Base-by-base conservation (phyloP, 2,888 invertebrate genomes). In the Temnothorax ravouxi region DNA sequence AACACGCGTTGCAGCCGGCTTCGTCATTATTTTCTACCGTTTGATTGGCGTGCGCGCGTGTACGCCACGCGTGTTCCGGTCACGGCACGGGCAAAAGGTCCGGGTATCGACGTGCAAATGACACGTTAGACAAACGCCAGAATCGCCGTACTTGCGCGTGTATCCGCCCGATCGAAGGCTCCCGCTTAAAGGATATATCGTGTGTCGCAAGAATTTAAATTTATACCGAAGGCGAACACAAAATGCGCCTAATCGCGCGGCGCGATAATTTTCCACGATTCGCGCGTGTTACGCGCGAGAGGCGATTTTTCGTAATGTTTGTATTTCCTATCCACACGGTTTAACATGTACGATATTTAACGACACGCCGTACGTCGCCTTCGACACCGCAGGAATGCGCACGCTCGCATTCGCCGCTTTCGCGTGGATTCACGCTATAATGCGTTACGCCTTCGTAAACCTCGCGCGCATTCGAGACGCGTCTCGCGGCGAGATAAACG, bases 401-500 rank as follows among this genome's bases (percentile, higher is more conserved):
- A 67, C 64, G 54, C 82, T 85, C 85, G 72, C 84, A 72, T 82
- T 85, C 84, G 84, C 75, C 83, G 85, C 74, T 41, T 75, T 66
- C 62, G 59, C 67, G n/a, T 13, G n/a, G 47, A 77, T 38, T 34
- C 41, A 59, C 52, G 61, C 61, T 38, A 18, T 34, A 66, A 64
- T 79, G 82, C 80, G 84, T 89, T 87, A 85, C 84, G 85, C 85
- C 85, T 85, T 79, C 84, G 88, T 67, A 69, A 71, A 74, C 59
- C 41, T 61, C 29, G 81, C 11, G 25, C 41, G 4, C 47, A 34
- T 52, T 54, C 76, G 52, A 76, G 76, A 41, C 64, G 67, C 67
- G 25, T 54, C 76, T 52, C 3, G 18, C 34, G 3, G 18, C 34
- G 47, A 79, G 79, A 80, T 52, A 52, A 80, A 72, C 74, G 34